Evolutionary conservation across 2,113 vertebrate genomes (phyloP).

Genomic region (Cichladusa arquata): DNA sequence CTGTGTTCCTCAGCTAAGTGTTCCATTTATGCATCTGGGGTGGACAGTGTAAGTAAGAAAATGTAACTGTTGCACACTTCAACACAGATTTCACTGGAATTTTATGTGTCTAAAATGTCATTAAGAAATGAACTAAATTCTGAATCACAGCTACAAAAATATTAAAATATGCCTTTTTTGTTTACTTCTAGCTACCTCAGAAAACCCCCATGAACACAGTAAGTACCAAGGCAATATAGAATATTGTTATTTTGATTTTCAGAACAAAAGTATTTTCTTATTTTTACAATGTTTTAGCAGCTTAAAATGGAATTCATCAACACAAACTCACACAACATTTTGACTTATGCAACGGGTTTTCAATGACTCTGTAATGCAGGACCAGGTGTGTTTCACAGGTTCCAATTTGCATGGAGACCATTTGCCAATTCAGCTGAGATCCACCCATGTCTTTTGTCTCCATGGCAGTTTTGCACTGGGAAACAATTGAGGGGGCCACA

Average conservation of each 20-base stretch:
- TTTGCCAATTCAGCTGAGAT: background rate
- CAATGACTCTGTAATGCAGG: background rate
- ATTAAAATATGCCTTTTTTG: background rate
- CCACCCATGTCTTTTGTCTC: background rate
- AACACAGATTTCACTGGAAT: background rate
- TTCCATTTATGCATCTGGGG: background rate
- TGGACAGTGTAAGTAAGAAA: background rate
- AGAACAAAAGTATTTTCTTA: background rate
- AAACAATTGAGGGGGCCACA: background rate
- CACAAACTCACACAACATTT: background rate
- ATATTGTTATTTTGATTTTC: background rate
- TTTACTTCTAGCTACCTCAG: conserved; percentile 52
- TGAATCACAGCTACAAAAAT: background rate
- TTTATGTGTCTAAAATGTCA: background rate
- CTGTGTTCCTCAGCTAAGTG: background rate
- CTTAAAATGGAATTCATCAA: background rate
- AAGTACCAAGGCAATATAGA: background rate
- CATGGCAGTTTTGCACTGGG: accelerated
- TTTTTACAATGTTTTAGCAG: background rate
- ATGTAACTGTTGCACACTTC: background rate
- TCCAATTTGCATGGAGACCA: background rate
- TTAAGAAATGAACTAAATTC: background rate
- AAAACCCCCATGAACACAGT: conserved; percentile 50
- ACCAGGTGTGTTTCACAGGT: background rate
- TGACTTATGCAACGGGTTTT: background rate